Conservation (phyloP, 2,797 vertebrate species). For the Orientallactaga sibirica region DNA sequence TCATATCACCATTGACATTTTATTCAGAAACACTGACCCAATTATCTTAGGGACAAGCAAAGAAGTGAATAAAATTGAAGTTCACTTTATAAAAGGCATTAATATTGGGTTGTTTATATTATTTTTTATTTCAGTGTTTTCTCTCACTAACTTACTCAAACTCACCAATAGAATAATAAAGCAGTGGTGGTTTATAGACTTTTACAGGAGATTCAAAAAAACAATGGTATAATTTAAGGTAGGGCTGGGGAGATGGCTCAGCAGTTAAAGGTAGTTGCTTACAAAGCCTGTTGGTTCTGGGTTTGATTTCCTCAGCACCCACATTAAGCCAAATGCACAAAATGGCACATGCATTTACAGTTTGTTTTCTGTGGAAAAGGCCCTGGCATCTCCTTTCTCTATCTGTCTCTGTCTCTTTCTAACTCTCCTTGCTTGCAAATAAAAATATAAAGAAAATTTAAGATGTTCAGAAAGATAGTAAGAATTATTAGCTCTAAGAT, state of each 20-base stretch:
- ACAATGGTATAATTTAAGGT: neutral
- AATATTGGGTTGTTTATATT: neutral
- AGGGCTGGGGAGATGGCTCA: too few relatives aligned
- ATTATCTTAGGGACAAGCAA: constrained; percentile 14
- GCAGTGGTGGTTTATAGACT: neutral
- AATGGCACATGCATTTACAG: too few relatives aligned
- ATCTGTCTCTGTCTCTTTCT: too few relatives aligned
- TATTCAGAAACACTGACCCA: constrained; percentile 40
- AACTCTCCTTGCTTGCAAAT: too few relatives aligned
- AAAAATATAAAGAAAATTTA: neutral
- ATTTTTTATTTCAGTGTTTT: constrained; percentile 41
- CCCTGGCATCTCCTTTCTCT: too few relatives aligned
- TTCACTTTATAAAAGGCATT: constrained; percentile 50
- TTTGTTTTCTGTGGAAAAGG: too few relatives aligned
- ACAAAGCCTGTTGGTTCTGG: too few relatives aligned
- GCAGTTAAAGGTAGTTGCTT: too few relatives aligned
- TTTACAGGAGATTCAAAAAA: constrained; percentile 19
- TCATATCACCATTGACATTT: neutral
- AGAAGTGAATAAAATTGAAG: constrained; percentile 40
- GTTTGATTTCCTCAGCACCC: too few relatives aligned
- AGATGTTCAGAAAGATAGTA: neutral
- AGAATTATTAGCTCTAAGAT: neutral
- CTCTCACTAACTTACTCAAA: constrained; percentile 35
- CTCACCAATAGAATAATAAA: constrained; percentile 46
- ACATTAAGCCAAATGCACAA: too few relatives aligned